These are phyloP conservation scores for Chondrilla cf. caribensis DNA, from an alignment of 37 sponge, comb jelly and placozoan genomes.

Conservation along the genomic window DNA sequence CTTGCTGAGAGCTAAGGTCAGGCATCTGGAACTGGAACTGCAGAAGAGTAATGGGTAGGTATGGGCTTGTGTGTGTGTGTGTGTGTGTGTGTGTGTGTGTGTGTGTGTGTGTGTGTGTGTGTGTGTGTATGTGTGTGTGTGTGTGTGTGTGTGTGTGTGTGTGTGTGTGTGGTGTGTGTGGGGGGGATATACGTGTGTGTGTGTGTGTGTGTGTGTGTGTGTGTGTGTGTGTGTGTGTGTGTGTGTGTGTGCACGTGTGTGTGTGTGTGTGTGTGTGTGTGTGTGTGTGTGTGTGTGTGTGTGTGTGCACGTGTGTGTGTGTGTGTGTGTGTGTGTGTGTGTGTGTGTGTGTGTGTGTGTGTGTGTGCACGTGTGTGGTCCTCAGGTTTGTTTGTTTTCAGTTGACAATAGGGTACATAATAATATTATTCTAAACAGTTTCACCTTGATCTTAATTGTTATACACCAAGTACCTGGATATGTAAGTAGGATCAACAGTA, in stretches of 20 bases:
- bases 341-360: constrained; percentile 5
- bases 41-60: no score
- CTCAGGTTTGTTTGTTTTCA: no score
- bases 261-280: constrained; percentile 31
- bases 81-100: no score
- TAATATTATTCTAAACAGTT: no score
- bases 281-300: constrained; percentile 5
- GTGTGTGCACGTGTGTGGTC: neutral
- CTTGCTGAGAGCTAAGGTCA: neutral
- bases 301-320: neutral
- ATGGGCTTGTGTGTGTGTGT: no score
- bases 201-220: neutral
- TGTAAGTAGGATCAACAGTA: no score
- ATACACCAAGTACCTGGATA: no score
- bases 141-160: constrained; percentile 3
- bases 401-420: no score
- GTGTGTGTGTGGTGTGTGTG: no score
- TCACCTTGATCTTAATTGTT: no score
- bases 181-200: neutral
- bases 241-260: constrained; percentile 4
- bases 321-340: constrained; percentile 12
- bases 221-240: constrained; percentile 15
- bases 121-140: neutral
- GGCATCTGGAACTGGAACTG: no score
- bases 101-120: neutral